Evolutionary conservation across 2,113 vertebrate genomes (phyloP).

Genomic region (Castor canadensis): DNA sequence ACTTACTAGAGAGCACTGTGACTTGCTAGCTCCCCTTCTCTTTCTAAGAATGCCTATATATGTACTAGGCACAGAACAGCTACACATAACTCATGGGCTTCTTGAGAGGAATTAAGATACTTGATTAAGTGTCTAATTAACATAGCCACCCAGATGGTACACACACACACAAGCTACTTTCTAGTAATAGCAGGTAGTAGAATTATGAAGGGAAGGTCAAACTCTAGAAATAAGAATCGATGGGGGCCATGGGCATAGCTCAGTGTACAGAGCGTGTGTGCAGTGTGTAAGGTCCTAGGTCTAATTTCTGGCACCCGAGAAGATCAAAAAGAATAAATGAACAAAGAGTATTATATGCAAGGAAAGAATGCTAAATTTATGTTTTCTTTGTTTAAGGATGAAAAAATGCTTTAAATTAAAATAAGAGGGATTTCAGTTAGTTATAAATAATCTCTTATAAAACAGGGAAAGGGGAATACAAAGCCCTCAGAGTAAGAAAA

Average conservation of each 20-base stretch:
- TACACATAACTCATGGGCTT: background rate
- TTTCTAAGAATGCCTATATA: background rate
- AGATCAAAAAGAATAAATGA: background rate
- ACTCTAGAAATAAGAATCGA: conserved; percentile 5
- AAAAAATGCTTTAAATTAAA: conserved; percentile 15
- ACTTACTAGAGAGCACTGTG: background rate
- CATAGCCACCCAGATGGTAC: background rate
- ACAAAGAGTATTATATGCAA: background rate
- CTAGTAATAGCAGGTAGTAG: background rate
- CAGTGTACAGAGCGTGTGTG: background rate
- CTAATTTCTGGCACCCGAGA: background rate
- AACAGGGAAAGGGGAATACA: background rate
- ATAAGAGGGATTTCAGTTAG: background rate
- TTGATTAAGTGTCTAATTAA: background rate
- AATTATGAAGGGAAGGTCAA: background rate
- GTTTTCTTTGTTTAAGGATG: background rate
- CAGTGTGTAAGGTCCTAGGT: background rate
- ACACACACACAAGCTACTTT: background rate
- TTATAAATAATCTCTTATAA: background rate
- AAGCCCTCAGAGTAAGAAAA: background rate
- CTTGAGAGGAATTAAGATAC: background rate
- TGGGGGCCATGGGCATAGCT: background rate
- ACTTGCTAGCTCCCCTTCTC: background rate
- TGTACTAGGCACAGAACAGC: background rate
- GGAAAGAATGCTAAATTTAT: background rate